These are phyloP conservation scores for Lamproptera curius DNA, from an alignment of 2,888 invertebrate species.

Conservation along the genomic window DNA sequence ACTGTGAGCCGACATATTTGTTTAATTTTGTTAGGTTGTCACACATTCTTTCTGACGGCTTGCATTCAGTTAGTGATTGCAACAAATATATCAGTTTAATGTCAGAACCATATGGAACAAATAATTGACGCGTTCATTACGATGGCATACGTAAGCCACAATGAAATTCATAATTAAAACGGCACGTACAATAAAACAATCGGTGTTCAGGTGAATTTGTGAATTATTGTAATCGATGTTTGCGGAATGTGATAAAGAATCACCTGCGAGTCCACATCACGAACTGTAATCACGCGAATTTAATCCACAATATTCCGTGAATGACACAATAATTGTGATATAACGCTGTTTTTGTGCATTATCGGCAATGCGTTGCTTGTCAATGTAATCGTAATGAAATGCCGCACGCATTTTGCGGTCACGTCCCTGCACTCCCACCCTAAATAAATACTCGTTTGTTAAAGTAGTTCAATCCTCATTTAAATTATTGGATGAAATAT, in stretches of 20 bases:
- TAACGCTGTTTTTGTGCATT: slow-evolving; percentile 43
- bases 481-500: slow-evolving; percentile 8
- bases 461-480: slow-evolving; percentile 10
- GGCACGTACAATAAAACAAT: slow-evolving; percentile 2
- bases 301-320: slow-evolving; percentile 31
- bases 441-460: slow-evolving; percentile 25
- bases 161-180: slow-evolving; percentile 13
- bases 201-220: slow-evolving; percentile 6
- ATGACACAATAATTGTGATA: slow-evolving; percentile 32
- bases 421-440: slow-evolving; percentile 24
- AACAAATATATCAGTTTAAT: no score
- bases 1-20: not conserved
- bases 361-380: slow-evolving; percentile 52
- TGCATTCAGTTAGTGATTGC: not conserved
- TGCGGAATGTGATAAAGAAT: slow-evolving; percentile 15
- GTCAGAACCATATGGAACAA: no score
- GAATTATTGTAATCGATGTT: slow-evolving; percentile 17
- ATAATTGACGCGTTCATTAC: not conserved
- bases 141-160: slow-evolving; percentile 1
- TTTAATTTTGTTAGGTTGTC: not conserved
- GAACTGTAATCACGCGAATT: slow-evolving; percentile 32
- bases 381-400: slow-evolving; percentile 57
- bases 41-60: not conserved
- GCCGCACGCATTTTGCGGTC: slow-evolving; percentile 35
- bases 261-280: slow-evolving; percentile 25